Conservation (phyloP, 2,113 vertebrate genomes). For the Bostrychus sinensis region DNA sequence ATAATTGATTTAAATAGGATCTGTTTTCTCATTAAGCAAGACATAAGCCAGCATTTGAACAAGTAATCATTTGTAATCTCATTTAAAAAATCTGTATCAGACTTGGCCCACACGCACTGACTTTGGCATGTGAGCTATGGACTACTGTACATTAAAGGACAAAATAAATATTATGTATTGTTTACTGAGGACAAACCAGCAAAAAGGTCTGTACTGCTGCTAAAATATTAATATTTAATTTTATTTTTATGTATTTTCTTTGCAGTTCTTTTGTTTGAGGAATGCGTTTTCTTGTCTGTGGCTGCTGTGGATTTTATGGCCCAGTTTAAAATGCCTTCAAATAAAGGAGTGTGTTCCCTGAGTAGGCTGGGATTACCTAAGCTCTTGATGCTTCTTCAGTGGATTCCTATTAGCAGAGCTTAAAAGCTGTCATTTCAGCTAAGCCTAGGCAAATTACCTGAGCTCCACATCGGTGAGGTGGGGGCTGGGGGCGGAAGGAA, state of each 20-base stretch:
- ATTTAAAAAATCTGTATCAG: not conserved
- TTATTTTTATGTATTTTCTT: slow-evolving; percentile 10
- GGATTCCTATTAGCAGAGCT: slow-evolving; percentile 57
- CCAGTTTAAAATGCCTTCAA: slow-evolving; percentile 29
- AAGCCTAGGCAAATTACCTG: slow-evolving; percentile 50
- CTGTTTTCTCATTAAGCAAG: not conserved
- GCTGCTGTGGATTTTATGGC: slow-evolving; percentile 21
- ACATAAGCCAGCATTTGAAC: not conserved
- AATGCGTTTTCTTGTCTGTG: slow-evolving; percentile 9
- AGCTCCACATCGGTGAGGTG: slow-evolving; percentile 7
- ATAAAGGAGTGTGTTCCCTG: slow-evolving; percentile 26
- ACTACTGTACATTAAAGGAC: no score
- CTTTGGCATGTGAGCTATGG: no score
- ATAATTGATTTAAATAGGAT: not conserved
- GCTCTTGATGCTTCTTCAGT: slow-evolving; percentile 59
- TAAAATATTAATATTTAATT: slow-evolving; percentile 14
- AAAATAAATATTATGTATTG: slow-evolving; percentile 1
- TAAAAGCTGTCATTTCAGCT: slow-evolving; percentile 61
- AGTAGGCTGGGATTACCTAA: slow-evolving; percentile 42
- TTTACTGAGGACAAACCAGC: not conserved
- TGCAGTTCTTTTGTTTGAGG: slow-evolving; percentile 36
- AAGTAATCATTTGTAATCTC: not conserved
- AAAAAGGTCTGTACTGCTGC: slow-evolving; percentile 2
- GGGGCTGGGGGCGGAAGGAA: not conserved
- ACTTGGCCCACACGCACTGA: not conserved